Percentiles rank a stretch among this genome's conserved stretches.
Conservation (phyloP, 2,888 invertebrate species). For the Harpagoxenus sublaevis region DNA sequence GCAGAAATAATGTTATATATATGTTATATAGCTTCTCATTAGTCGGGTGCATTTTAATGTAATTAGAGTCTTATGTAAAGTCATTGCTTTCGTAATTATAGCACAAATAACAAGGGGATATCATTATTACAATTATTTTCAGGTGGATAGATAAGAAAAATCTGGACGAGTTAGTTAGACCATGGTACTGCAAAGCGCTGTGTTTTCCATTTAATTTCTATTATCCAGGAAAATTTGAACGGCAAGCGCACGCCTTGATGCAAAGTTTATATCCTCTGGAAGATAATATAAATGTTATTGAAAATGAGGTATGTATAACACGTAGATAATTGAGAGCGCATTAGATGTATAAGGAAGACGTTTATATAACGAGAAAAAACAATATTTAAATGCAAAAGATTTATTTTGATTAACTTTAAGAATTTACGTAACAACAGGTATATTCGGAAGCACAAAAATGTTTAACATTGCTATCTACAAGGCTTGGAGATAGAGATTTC, state of each 20-base stretch:
- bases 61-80: not conserved
- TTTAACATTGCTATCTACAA: constrained; percentile 91
- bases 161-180: constrained; percentile 92
- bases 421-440: constrained; percentile 87
- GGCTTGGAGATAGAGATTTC: constrained; percentile 93
- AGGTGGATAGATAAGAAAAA: constrained; percentile 96
- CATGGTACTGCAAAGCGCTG: constrained; percentile 93
- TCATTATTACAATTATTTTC: constrained; percentile 65
- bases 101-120: not conserved
- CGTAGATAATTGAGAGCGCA: not conserved
- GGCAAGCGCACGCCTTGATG: constrained; percentile 89
- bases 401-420: constrained; percentile 2
- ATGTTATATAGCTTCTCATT: no score
- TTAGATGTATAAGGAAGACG: not conserved
- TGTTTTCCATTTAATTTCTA: constrained; percentile 95
- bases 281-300: constrained; percentile 88
- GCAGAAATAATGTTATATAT: not conserved
- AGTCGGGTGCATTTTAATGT: no score
- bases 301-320: constrained; percentile 85
- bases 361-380: not conserved
- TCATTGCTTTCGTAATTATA: not conserved
- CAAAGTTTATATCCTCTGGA: constrained; percentile 89
- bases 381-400: constrained; percentile 4
- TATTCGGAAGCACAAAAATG: constrained; percentile 93
- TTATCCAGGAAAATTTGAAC: constrained; percentile 91